Base-by-base conservation (phyloP, 2,113 vertebrate genomes). In the Malaclemys terrapin region DNA sequence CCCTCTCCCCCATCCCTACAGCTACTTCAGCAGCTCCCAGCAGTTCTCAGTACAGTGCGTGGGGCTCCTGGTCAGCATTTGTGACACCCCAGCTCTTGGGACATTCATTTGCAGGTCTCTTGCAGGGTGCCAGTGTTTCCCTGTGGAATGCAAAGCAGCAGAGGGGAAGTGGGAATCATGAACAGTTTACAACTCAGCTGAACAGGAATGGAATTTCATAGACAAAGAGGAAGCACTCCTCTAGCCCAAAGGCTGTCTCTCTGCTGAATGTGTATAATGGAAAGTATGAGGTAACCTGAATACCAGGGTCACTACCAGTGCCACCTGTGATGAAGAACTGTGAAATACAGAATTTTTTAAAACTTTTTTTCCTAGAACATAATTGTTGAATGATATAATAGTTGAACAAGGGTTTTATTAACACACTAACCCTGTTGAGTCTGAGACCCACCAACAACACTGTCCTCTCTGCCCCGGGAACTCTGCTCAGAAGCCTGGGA, bases 391-490 rank as follows among this genome's bases (percentile, higher is more conserved):
- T 56, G 4, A 81, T 75, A 82, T n/a, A 85, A 86, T 75, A 91
- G 27, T 35, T 5, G 54, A 12, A 86, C 85, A 92, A 91, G 80
- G 14, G 83, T 85, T 95, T 89, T 76, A 92, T 88, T 92, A 93
- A 62, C 93, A 92, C 90, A 95, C 96, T 95, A 96, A 82, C 95
- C 91, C 88, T 91, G 84, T 79, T 42, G 93, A 88, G 65, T 38
- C 96, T 12, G 72, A 75, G 19, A 75, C 22, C 38, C n/a, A 42
- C 19, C 20, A 42, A 95, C 92, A 95, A 89, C 95, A 85, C 88
- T 90, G 82, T 88, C 79, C 91, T 82, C 84, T 85, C 90, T 79
- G 10, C 89, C 82, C 87, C 76, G 85, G 95, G 88, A 86, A 95
- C 53, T 42, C 27, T 85, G 87, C 94, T 94, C 89, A 93, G 95